These are phyloP conservation scores for Penaeus vannamei DNA, from an alignment of 1,140 invertebrate species.

Conservation along the genomic window DNA sequence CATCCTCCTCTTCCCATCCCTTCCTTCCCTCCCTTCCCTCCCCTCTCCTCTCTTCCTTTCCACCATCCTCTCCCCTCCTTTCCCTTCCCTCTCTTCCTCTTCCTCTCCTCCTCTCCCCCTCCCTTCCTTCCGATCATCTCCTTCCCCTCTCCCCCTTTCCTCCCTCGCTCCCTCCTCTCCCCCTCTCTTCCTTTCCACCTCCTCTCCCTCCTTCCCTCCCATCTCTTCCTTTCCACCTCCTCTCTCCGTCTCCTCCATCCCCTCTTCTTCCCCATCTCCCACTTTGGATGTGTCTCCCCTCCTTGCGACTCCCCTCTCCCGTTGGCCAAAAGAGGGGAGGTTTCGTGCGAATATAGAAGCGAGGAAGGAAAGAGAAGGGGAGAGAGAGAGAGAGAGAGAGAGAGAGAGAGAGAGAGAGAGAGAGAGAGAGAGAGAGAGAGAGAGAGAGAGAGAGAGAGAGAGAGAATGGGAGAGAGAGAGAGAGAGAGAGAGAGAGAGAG, in stretches of 20 bases:
- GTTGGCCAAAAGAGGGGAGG: background rate
- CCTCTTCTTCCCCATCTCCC: background rate
- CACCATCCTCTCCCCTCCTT: background rate
- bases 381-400: background rate
- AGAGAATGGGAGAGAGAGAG: background rate
- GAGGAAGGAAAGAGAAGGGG: background rate
- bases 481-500: background rate
- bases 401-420: background rate
- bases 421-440: background rate
- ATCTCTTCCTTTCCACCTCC: background rate
- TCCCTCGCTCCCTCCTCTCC: background rate
- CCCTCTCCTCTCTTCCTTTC: background rate
- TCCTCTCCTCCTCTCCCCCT: too few species aligned
- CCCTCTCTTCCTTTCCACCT: background rate
- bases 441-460: background rate
- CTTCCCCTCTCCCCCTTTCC: background rate
- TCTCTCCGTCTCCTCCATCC: constrained; percentile 8
- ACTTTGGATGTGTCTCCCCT: background rate
- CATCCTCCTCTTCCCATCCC: background rate
- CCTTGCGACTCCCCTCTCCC: background rate
- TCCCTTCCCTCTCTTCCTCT: background rate
- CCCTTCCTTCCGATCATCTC: background rate
- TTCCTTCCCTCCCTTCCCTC: background rate
- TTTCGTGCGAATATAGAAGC: background rate
- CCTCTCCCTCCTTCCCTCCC: background rate